Evolutionary conservation across 2,113 vertebrate genomes (phyloP).

Genomic region (Corythaixoides concolor): DNA sequence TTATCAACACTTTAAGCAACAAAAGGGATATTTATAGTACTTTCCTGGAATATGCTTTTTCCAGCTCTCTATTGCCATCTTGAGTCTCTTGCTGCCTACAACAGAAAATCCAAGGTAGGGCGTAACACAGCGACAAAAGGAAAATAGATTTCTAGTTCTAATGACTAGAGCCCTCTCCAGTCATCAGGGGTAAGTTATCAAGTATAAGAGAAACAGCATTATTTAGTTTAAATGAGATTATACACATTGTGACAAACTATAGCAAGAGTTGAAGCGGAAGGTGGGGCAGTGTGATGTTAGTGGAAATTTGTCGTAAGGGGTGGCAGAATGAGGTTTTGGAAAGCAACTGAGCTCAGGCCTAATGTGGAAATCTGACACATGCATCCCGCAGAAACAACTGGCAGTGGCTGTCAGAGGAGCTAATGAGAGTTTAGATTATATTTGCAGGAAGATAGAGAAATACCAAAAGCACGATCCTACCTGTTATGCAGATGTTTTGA

Average conservation of each 20-base stretch:
- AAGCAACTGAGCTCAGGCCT: neutral
- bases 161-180: neutral
- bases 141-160: neutral
- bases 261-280: neutral
- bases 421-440: neutral
- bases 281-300: neutral
- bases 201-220: neutral
- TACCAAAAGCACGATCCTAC: neutral
- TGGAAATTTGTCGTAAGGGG: neutral
- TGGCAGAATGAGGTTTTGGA: neutral
- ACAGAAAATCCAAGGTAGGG: neutral
- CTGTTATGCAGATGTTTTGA: neutral
- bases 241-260: accelerated
- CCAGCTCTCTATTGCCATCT: slow-evolving; percentile 69
- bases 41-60: neutral
- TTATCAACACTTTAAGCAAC: slow-evolving; percentile 49
- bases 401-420: neutral
- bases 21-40: slow-evolving; percentile 54
- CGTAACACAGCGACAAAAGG: neutral
- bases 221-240: neutral
- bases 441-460: neutral
- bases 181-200: neutral
- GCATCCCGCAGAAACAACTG: neutral
- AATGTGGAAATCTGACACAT: accelerated
- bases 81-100: neutral